Conservation (phyloP, 2,113 vertebrate species). For the Scomber japonicus region DNA sequence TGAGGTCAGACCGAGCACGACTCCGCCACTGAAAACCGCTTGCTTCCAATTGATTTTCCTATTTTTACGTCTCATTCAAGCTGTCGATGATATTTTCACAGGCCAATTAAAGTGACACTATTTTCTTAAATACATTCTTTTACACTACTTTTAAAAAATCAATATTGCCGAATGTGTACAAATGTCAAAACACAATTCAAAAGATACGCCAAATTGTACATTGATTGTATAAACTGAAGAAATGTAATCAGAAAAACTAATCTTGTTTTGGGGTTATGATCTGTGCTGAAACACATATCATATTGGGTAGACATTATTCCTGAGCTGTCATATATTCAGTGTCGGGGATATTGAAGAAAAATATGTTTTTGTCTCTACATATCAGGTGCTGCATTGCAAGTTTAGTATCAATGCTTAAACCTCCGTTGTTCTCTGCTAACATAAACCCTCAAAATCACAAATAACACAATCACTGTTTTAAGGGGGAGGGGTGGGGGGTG, state of each 20-base stretch:
- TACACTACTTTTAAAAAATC: conserved; percentile 43
- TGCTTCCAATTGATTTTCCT: conserved; percentile 65
- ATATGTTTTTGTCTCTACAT: not conserved
- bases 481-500: too few species aligned
- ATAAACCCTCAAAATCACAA: not conserved
- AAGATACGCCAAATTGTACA: conserved; percentile 24
- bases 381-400: not conserved
- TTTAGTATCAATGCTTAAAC: not conserved
- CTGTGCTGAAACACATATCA: conserved; percentile 6
- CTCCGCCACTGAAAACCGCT: conserved; percentile 30
- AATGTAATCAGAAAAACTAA: conserved; percentile 41
- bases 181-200: conserved; percentile 58
- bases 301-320: not conserved
- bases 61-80: conserved; percentile 22
- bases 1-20: conserved; percentile 13
- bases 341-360: conserved; percentile 12
- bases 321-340: conserved; percentile 3
- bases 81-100: conserved; percentile 52
- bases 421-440: not conserved
- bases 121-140: too few species aligned
- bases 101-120: conserved; percentile 55
- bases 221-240: conserved; percentile 37
- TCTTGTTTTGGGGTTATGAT: conserved; percentile 28
- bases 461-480: too few species aligned
- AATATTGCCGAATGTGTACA: conserved; percentile 37